Evolutionary conservation across 2,113 vertebrate genomes (phyloP).

Genomic region (Axis porcinus): DNA sequence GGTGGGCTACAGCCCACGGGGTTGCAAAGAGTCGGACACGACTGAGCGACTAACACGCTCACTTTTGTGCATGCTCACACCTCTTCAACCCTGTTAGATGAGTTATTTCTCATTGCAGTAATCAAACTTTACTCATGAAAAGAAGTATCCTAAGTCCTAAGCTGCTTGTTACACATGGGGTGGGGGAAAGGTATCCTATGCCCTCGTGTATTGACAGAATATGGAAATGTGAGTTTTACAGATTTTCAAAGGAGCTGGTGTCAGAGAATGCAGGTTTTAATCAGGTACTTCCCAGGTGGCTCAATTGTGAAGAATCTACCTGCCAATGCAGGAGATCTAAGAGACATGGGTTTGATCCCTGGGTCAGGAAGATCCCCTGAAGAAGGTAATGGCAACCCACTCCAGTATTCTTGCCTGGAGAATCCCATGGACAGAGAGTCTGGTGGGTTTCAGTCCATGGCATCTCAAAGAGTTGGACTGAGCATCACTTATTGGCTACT

Average conservation of each 20-base stretch:
- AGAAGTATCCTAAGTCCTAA: neutral
- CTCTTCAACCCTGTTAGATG: neutral
- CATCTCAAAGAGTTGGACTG: neutral
- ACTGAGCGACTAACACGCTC: neutral
- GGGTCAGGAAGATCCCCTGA: neutral
- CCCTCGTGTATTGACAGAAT: neutral
- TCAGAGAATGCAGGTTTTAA: neutral
- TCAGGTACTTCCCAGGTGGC: neutral
- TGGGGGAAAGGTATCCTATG: neutral
- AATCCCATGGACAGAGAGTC: neutral
- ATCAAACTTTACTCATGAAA: neutral
- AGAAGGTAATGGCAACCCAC: neutral
- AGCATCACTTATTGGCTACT: neutral
- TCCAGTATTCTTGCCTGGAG: neutral
- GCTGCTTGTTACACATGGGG: neutral
- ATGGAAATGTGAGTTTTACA: neutral
- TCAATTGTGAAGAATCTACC: neutral
- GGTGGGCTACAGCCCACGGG: neutral
- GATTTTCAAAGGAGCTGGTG: neutral
- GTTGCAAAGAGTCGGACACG: rapidly evolving
- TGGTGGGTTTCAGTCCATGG: neutral
- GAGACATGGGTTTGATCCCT: neutral
- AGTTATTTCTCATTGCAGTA: neutral
- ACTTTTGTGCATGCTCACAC: neutral
- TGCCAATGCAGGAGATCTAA: neutral